A percentile compares a stretch with the other conserved stretches of the same genome.
These are phyloP conservation scores for Lasiurus cinereus DNA, from an alignment of 2,113 vertebrate genomes.

Conservation along the genomic window DNA sequence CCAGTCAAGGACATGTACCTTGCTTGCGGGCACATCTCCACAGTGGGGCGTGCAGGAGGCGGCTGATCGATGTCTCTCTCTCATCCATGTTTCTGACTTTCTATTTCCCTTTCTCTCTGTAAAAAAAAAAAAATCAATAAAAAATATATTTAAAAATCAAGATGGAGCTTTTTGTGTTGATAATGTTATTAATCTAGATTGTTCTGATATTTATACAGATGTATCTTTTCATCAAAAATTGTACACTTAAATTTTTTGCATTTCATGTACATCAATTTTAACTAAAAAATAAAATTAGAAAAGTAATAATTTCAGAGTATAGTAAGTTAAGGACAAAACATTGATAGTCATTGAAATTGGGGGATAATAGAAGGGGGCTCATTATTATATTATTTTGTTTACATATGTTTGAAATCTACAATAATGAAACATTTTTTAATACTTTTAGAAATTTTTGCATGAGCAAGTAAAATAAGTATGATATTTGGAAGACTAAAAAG, in stretches of 20 bases:
- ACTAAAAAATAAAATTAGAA: background rate
- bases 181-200: background rate
- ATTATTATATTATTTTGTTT: background rate
- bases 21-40: too few species aligned
- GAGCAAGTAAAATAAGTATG: background rate
- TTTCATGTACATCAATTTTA: conserved; percentile 24
- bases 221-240: background rate
- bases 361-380: background rate
- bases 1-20: too few species aligned
- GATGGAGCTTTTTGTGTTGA: background rate
- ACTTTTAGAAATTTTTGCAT: background rate
- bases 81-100: too few species aligned
- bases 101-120: too few species aligned
- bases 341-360: background rate
- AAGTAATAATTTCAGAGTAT: background rate
- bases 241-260: background rate
- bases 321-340: background rate
- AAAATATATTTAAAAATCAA: background rate
- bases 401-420: background rate
- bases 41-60: too few species aligned
- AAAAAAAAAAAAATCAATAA: too few species aligned
- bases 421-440: background rate
- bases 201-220: background rate
- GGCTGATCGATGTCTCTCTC: too few species aligned
- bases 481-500: conserved; percentile 18